Base-by-base conservation (phyloP, 2,888 invertebrate genomes). In the Drosophila peninsularis region DNA sequence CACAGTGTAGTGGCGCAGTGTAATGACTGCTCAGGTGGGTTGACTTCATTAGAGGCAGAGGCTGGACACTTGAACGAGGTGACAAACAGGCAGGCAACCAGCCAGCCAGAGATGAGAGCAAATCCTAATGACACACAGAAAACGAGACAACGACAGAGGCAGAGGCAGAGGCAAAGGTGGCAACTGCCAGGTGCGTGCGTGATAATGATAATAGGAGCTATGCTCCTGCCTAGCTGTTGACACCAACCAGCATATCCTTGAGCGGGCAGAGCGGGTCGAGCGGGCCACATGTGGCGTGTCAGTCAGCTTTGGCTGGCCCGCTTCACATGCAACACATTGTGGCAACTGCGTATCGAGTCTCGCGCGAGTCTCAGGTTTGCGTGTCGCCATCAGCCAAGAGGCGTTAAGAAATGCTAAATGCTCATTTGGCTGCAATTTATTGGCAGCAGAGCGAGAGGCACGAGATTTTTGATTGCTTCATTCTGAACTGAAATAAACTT, bases 341-440 rank as follows among this genome's bases (percentile, higher is more conserved):
- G 32, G 49, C 49, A 34, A 34, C 49, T 30, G 47, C 30, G 45
- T 45, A 45, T 27, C 45, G 49, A 13, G 27, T 30, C 44, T 30
- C 44, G 49, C 42, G 47, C 39, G 45, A 17, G 30, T 49, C 27
- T 21, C 7, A 24, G 61, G 30, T n/a, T 85, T 85, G 85, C 88
- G 88, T 85, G 85, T 70, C 32, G 55, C 71, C 82, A 75, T 77
- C 70, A 71, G 62, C 69, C 67, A 74, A 74, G 71, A 82, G 85
- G 85, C 83, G 85, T 85, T 81, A 79, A 82, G 82, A 87, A 77
- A 77, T 71, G 83, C 80, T 82, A 85, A 88, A 88, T 73, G 86
- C 76, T 80, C 73, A 81, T 77, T 81, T 81, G 75, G 67, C 52
- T 32, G 71, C 75, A 81, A 75, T 81, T 82, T 88, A 85, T 86